Evolutionary conservation across 2,797 vertebrate species (phyloP).

Genomic region (Tenualosa thibaudeaui): DNA sequence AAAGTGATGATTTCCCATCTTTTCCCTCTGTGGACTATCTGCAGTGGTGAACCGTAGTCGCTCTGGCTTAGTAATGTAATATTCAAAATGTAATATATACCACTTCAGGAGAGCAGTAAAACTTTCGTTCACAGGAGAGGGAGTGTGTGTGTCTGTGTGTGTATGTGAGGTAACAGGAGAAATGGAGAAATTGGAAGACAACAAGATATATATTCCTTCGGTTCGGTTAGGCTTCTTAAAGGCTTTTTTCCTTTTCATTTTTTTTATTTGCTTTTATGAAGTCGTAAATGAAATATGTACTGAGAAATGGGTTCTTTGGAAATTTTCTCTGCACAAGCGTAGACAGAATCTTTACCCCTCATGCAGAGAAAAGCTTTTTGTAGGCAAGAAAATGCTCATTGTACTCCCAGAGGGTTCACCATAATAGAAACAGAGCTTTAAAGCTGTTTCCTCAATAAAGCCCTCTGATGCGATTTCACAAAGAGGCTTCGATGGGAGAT

Average conservation of each 20-base stretch:
- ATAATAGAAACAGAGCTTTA: not conserved
- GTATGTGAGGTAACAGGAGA: not conserved
- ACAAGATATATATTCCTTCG: too few species aligned
- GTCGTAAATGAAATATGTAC: not conserved
- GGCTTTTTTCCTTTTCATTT: not conserved
- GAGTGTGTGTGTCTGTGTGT: not conserved
- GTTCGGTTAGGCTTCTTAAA: not conserved
- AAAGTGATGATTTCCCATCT: not conserved
- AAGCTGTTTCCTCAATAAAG: not conserved
- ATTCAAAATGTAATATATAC: slow-evolving; percentile 51
- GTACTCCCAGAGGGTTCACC: not conserved
- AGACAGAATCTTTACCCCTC: not conserved
- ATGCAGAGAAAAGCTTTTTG: not conserved
- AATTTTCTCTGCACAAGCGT: not conserved
- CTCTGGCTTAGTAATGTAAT: slow-evolving; percentile 45
- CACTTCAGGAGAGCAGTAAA: not conserved
- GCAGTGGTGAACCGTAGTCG: slow-evolving; percentile 17
- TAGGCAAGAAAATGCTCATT: not conserved
- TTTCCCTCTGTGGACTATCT: not conserved
- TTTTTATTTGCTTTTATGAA: too few species aligned
- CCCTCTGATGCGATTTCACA: not conserved
- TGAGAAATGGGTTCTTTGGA: not conserved
- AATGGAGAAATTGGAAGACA: not conserved
- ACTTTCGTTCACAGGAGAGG: not conserved
- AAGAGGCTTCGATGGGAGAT: not conserved